Percentiles rank a stretch among this genome's conserved stretches.
These are phyloP conservation scores for Smittia aterrima DNA, from an alignment of 2,888 invertebrate species.

Conservation along the genomic window DNA sequence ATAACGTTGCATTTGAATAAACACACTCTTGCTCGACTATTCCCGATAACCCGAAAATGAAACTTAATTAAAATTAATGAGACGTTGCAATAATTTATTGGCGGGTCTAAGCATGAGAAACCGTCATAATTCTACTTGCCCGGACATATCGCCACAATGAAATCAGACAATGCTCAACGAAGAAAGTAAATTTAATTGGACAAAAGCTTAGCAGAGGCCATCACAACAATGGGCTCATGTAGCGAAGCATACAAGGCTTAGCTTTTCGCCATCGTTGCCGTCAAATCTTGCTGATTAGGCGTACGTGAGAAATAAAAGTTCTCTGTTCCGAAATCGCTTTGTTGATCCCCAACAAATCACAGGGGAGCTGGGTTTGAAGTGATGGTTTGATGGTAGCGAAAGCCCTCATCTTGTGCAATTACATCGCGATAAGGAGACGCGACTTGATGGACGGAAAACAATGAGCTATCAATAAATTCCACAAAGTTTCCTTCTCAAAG, in stretches of 20 bases:
- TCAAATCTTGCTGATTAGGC: background rate
- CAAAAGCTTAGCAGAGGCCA: background rate
- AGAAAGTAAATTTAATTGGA: constrained; percentile 7
- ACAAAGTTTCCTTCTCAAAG: too few relatives aligned
- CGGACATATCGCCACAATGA: background rate
- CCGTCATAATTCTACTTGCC: background rate
- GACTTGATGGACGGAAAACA: background rate
- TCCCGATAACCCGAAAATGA: background rate
- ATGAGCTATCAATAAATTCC: background rate
- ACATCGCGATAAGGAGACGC: background rate
- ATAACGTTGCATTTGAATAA: background rate
- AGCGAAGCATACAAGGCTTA: background rate
- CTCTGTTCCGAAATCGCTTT: too few relatives aligned
- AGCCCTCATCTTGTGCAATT: too few relatives aligned
- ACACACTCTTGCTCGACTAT: background rate
- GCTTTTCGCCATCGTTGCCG: background rate
- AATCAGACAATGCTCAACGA: background rate
- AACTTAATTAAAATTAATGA: constrained; percentile 8
- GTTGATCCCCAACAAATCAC: too few relatives aligned
- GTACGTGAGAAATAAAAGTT: background rate
- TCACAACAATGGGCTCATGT: background rate
- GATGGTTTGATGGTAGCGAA: too few relatives aligned
- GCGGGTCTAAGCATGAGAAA: background rate
- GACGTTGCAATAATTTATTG: background rate
- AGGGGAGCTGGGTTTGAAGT: too few relatives aligned